A percentile compares a stretch with the other conserved stretches of the same genome.
Conservation (phyloP, 2,888 invertebrate species). For the Octonoba sinensis region DNA sequence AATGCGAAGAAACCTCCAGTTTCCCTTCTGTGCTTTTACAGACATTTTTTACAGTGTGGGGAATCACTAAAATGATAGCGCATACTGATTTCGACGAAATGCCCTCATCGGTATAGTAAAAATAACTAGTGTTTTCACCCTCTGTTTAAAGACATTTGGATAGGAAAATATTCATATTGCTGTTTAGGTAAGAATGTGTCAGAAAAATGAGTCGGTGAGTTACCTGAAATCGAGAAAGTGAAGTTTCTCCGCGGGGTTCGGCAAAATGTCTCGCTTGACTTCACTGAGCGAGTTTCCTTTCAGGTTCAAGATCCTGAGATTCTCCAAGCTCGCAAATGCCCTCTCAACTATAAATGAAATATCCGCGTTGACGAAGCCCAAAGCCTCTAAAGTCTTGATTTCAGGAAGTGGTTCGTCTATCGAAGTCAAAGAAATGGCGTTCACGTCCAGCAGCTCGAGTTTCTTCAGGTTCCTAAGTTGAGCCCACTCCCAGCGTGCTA, state of each 20-base stretch:
- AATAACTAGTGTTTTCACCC: too few relatives aligned
- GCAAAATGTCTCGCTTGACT: constrained; percentile 31
- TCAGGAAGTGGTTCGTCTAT: constrained; percentile 18
- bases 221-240: constrained; percentile 31
- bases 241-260: constrained; percentile 26
- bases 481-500: constrained; percentile 38
- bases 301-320: constrained; percentile 7
- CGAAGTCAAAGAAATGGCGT: constrained; percentile 21
- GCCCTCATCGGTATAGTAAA: too few relatives aligned
- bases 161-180: too few relatives aligned
- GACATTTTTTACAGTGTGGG: too few relatives aligned
- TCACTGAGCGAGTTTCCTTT: constrained; percentile 29
- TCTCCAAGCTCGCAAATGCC: constrained; percentile 22
- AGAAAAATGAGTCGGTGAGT: not conserved
- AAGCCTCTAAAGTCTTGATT: constrained; percentile 5
- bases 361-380: constrained; percentile 36
- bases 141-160: too few relatives aligned
- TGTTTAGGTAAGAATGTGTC: too few relatives aligned
- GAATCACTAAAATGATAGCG: too few relatives aligned
- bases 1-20: too few relatives aligned
- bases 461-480: constrained; percentile 16
- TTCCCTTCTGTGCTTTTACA: too few relatives aligned
- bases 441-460: constrained; percentile 23
- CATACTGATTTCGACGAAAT: too few relatives aligned
- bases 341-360: constrained; percentile 30